Evolutionary conservation across 2,797 vertebrate genomes (phyloP).

Genomic region (Emys orbicularis): DNA sequence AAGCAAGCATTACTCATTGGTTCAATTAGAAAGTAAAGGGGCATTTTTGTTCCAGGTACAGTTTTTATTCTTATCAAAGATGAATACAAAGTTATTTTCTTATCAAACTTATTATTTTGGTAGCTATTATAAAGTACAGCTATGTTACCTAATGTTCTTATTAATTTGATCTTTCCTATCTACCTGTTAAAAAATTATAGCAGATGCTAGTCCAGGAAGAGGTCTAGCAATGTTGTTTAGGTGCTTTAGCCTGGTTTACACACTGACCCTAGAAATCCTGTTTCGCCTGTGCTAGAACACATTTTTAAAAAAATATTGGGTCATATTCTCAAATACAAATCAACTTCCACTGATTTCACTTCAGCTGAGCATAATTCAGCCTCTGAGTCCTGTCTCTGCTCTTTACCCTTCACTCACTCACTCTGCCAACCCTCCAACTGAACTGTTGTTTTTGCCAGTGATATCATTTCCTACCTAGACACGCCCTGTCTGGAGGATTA

Average conservation of each 20-base stretch:
- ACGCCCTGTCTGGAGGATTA: background rate
- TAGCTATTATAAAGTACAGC: background rate
- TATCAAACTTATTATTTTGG: background rate
- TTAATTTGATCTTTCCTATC: background rate
- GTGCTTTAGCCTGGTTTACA: background rate
- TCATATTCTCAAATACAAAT: background rate
- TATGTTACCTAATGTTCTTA: background rate
- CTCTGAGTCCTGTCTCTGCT: background rate
- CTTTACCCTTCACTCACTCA: background rate
- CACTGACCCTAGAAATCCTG: background rate
- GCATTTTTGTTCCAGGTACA: background rate
- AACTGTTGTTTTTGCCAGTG: background rate
- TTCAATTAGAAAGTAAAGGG: background rate
- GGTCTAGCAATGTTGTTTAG: background rate
- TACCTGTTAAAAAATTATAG: background rate
- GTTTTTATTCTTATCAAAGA: background rate
- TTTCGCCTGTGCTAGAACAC: background rate
- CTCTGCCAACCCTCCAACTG: background rate
- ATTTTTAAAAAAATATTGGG: background rate
- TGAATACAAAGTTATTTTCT: background rate
- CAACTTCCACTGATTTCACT: background rate
- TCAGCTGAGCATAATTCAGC: background rate
- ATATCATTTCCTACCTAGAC: background rate
- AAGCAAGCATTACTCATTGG: background rate
- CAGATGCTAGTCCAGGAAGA: background rate